Evolutionary conservation across 2,797 vertebrate genomes (phyloP).

Genomic region (Spinus pinus): DNA sequence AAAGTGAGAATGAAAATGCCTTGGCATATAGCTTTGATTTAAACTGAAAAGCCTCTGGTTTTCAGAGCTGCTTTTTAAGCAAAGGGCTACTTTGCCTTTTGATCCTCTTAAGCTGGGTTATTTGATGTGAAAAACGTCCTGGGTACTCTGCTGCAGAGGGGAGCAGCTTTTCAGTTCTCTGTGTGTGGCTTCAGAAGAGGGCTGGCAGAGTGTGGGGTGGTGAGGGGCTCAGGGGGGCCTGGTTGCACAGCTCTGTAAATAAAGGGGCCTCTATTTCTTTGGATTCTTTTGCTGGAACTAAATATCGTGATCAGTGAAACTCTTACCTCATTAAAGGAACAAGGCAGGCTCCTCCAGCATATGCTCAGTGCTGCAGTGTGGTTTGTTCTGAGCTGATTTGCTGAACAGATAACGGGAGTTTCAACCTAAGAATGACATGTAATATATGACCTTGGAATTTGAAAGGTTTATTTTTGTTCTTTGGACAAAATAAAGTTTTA

Average conservation of each 20-base stretch:
- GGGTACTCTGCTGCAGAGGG: constrained; percentile 13
- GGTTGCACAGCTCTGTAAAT: constrained; percentile 8
- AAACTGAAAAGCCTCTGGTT: constrained; percentile 45
- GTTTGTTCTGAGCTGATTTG: constrained; percentile 30
- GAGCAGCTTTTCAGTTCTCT: constrained; percentile 51
- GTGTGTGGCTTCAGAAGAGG: constrained; percentile 58
- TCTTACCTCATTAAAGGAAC: constrained; percentile 57
- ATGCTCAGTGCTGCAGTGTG: not conserved
- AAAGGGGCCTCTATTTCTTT: constrained; percentile 56
- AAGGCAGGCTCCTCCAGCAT: not conserved
- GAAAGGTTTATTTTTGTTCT: constrained; percentile 49
- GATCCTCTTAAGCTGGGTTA: constrained; percentile 61
- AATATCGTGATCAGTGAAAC: constrained; percentile 53
- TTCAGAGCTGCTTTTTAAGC: constrained; percentile 47
- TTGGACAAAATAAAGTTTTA: constrained; percentile 37
- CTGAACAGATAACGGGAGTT: constrained; percentile 29
- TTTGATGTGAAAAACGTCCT: constrained; percentile 53
- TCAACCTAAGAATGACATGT: constrained; percentile 20
- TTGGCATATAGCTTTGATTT: constrained; percentile 57
- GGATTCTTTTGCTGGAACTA: constrained; percentile 50
- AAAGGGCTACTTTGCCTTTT: constrained; percentile 59
- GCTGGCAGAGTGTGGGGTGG: not conserved
- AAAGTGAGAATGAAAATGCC: constrained; percentile 33
- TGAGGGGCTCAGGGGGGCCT: not conserved
- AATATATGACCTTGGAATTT: constrained; percentile 31